Evolutionary conservation across 2,797 vertebrate genomes (phyloP).

Genomic region (Craterocephalus amniculus): DNA sequence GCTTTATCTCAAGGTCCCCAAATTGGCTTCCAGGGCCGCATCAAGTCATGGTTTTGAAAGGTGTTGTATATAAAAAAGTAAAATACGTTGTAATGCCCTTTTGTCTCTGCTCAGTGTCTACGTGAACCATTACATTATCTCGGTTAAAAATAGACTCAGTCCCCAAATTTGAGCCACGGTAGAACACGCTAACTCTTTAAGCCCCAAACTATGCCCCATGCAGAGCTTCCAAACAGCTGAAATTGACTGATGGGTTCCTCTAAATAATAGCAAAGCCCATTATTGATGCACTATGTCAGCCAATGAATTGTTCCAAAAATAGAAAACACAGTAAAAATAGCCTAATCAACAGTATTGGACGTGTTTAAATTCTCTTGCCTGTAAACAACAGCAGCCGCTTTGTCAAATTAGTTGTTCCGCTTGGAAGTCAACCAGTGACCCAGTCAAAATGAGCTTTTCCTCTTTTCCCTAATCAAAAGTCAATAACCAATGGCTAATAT

Average conservation of each 20-base stretch:
- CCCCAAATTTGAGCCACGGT: slow-evolving; percentile 36
- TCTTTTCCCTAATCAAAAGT: slow-evolving; percentile 64
- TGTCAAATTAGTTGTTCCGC: slow-evolving; percentile 56
- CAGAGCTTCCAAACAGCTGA: slow-evolving; percentile 36
- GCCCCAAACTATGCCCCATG: slow-evolving; percentile 28
- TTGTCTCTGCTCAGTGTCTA: slow-evolving; percentile 73
- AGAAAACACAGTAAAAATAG: slow-evolving; percentile 69
- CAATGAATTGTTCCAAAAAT: slow-evolving; percentile 55
- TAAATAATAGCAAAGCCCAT: slow-evolving; percentile 50
- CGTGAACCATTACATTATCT: slow-evolving; percentile 50
- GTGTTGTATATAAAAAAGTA: slow-evolving; percentile 76
- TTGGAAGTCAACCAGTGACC: slow-evolving; percentile 52
- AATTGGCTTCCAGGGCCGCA: slow-evolving; percentile 81
- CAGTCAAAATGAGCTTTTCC: slow-evolving; percentile 64
- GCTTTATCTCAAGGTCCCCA: slow-evolving; percentile 77
- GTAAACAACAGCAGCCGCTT: slow-evolving; percentile 46
- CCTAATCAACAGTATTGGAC: slow-evolving; percentile 56
- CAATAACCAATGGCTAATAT: slow-evolving; percentile 59
- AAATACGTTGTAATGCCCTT: slow-evolving; percentile 67
- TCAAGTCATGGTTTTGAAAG: slow-evolving; percentile 81
- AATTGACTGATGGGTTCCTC: slow-evolving; percentile 38
- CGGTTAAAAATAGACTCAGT: slow-evolving; percentile 60
- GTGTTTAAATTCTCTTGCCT: slow-evolving; percentile 45
- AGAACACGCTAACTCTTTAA: slow-evolving; percentile 19
- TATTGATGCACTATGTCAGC: slow-evolving; percentile 55